These are phyloP conservation scores for Morus bassanus DNA, from an alignment of 2,797 vertebrate genomes.

Conservation along the genomic window DNA sequence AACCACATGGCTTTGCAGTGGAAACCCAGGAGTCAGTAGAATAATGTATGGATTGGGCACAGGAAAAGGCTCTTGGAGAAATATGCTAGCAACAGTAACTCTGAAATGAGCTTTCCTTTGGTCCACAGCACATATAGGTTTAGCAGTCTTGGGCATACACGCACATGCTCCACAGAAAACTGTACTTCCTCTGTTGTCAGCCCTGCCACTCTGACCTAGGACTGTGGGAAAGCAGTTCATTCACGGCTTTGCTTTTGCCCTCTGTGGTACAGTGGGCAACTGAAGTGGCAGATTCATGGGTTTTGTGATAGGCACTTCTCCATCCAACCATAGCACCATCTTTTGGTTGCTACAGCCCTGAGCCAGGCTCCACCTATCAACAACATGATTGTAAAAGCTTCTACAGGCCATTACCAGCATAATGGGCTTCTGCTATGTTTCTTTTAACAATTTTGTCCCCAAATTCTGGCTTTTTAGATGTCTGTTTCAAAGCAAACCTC, in stretches of 20 bases:
- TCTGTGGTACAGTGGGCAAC: neutral
- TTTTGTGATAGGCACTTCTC: neutral
- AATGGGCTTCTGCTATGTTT: neutral
- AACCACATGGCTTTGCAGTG: neutral
- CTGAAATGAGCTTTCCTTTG: neutral
- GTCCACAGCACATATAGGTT: neutral
- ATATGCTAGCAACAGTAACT: neutral
- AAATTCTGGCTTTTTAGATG: neutral
- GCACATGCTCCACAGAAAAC: neutral
- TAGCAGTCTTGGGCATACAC: rapidly evolving
- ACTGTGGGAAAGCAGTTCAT: neutral
- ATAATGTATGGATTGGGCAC: neutral
- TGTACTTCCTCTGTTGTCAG: neutral
- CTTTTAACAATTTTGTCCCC: neutral
- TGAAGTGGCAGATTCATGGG: neutral
- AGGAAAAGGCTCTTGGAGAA: neutral
- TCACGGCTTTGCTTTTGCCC: neutral
- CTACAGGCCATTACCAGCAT: neutral
- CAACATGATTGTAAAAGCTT: neutral
- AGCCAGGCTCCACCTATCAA: neutral
- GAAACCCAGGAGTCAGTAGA: neutral
- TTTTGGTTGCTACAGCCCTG: neutral
- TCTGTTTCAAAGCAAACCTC: neutral
- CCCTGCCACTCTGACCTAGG: neutral
- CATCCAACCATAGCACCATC: neutral